Percentiles rank a stretch among this genome's conserved stretches.
phyloP scores from a whole-genome alignment of 1,140 invertebrate species.

The Pomacea maculata region DNA sequence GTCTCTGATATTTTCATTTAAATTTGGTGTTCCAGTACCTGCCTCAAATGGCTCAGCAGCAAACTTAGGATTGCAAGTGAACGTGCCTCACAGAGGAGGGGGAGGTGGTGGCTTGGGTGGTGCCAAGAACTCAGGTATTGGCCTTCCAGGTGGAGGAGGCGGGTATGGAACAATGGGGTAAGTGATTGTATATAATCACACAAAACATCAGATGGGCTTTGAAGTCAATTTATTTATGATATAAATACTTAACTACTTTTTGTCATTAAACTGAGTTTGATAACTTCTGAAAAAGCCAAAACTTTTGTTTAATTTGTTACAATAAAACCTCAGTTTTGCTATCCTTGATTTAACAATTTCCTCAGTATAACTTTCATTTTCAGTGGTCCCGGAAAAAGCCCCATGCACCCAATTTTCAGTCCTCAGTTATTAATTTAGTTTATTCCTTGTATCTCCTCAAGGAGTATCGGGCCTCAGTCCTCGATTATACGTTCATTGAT shows the following conservation, averaged over 20 bases:
- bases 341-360: too few species aligned
- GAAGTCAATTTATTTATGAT: not conserved
- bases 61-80: not conserved
- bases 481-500: too few species aligned
- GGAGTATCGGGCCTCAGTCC: too few species aligned
- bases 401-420: too few species aligned
- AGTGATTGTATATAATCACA: not conserved
- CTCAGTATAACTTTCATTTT: too few species aligned
- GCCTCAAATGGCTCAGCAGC: not conserved
- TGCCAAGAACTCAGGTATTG: conserved; percentile 15
- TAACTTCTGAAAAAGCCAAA: not conserved
- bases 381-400: too few species aligned
- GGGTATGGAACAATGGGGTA: conserved; percentile 44
- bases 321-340: too few species aligned
- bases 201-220: not conserved
- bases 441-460: too few species aligned
- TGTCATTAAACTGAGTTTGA: not conserved
- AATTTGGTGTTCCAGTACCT: too few species aligned
- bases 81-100: conserved; percentile 28
- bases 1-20: too few species aligned
- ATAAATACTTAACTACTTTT: not conserved
- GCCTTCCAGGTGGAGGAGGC: conserved; percentile 46
- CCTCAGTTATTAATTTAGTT: too few species aligned
- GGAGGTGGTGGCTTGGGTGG: conserved; percentile 43
- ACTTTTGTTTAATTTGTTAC: not conserved